Conservation (phyloP, 2,113 vertebrate species). For the Australoheros scitulus region DNA sequence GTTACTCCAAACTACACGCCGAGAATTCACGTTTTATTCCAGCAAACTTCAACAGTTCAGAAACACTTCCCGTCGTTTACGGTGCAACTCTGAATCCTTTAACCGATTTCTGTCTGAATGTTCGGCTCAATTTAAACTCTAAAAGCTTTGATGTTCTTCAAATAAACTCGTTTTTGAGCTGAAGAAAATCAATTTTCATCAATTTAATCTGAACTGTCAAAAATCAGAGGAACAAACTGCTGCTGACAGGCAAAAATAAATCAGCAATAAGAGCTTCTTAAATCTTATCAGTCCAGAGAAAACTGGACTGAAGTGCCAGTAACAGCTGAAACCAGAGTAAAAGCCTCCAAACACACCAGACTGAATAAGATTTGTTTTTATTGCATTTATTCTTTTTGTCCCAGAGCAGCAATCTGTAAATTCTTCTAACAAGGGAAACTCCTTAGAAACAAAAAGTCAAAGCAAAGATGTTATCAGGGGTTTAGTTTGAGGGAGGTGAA, state of each 20-base stretch:
- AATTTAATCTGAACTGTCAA: neutral
- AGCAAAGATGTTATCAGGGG: slow-evolving; percentile 14
- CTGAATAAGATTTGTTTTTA: neutral
- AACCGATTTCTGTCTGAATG: neutral
- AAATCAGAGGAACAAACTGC: slow-evolving; percentile 20
- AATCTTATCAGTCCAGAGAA: accelerated
- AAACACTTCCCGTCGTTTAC: neutral
- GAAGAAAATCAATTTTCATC: neutral
- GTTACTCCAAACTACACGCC: neutral
- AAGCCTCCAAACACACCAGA: neutral
- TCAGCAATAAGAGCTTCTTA: neutral
- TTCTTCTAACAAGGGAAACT: slow-evolving; percentile 21
- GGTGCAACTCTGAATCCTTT: no score
- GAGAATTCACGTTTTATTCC: slow-evolving; percentile 38
- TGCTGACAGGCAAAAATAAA: slow-evolving; percentile 32
- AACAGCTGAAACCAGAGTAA: neutral
- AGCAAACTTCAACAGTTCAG: neutral
- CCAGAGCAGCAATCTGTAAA: slow-evolving; percentile 7
- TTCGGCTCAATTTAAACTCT: accelerated
- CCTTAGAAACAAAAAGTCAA: slow-evolving; percentile 1
- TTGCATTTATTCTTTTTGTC: slow-evolving; percentile 15
- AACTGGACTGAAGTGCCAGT: neutral
- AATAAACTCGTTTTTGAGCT: neutral
- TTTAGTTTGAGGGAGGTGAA: slow-evolving; percentile 47
- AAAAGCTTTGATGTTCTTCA: neutral